Evolutionary conservation across 1,140 invertebrate species (phyloP).

Genomic region (Cydia splendana): DNA sequence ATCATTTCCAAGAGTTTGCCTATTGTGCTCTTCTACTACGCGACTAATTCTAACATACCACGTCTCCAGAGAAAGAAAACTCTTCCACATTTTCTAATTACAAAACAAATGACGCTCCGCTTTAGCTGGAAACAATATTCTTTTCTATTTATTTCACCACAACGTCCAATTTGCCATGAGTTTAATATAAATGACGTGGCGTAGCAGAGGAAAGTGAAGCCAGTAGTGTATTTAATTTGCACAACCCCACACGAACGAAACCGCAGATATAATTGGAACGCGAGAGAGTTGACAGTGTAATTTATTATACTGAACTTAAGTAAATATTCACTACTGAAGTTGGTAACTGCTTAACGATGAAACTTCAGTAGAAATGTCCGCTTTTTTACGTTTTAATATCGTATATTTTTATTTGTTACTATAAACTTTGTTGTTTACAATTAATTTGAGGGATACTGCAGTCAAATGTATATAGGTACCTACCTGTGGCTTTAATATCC

Average conservation of each 20-base stretch:
- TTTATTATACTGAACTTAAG: slow-evolving; percentile 2
- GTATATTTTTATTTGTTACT: background rate
- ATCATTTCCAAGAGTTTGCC: too few relatives aligned
- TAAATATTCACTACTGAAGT: background rate
- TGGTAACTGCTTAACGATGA: background rate
- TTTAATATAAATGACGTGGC: background rate
- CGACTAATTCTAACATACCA: background rate
- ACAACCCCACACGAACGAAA: slow-evolving; percentile 1
- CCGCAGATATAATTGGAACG: background rate
- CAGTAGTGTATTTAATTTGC: slow-evolving; percentile 11
- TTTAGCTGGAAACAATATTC: background rate
- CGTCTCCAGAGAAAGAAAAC: background rate
- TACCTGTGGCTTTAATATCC: too few relatives aligned
- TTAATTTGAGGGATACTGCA: too few relatives aligned
- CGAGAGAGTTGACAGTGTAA: slow-evolving; percentile 11
- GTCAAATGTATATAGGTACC: too few relatives aligned
- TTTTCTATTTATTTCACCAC: background rate
- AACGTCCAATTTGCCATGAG: background rate
- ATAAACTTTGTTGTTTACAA: too few relatives aligned
- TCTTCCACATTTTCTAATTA: background rate
- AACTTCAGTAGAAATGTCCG: background rate
- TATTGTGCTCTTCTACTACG: background rate
- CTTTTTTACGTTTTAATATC: background rate
- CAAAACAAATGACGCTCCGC: slow-evolving; percentile 6
- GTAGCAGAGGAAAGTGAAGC: background rate